Evolutionary conservation across 2,888 invertebrate genomes (phyloP).

Genomic region (Mesoligia furuncula): DNA sequence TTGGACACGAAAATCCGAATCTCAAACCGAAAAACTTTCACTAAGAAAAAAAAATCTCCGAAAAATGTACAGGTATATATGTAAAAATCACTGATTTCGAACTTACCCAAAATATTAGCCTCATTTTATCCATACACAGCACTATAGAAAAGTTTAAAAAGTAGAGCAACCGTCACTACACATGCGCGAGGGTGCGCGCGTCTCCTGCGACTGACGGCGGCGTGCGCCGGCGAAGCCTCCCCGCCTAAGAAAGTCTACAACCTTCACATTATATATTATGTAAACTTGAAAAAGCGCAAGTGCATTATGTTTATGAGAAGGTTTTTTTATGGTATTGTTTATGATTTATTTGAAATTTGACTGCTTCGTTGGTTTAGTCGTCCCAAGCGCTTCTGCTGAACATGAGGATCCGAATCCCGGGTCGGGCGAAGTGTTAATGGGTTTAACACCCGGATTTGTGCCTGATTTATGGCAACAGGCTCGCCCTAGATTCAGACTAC

Average conservation of each 20-base stretch:
- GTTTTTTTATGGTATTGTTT: conserved; percentile 63
- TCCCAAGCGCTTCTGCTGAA: neutral
- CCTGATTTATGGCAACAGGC: too few relatives aligned
- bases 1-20: conserved; percentile 19
- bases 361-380: too few relatives aligned
- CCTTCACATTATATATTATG: conserved; percentile 88
- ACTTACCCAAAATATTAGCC: conserved; percentile 88
- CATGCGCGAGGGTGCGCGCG: conserved; percentile 86
- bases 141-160: conserved; percentile 78
- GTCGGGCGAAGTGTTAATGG: too few relatives aligned
- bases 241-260: conserved; percentile 84
- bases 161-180: conserved; percentile 78
- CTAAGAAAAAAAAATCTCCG: conserved; percentile 4
- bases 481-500: too few relatives aligned
- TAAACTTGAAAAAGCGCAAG: conserved; percentile 83
- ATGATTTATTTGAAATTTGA: neutral
- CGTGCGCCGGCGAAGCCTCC: conserved; percentile 78
- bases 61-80: neutral
- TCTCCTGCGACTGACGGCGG: conserved; percentile 80
- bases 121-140: conserved; percentile 88
- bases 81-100: conserved; percentile 50
- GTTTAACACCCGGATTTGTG: too few relatives aligned
- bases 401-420: neutral
- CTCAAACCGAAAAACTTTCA: conserved; percentile 13
- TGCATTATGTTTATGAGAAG: conserved; percentile 76